phyloP scores from a whole-genome alignment of 2,888 invertebrate genomes.

The Ectobius pallidus region DNA sequence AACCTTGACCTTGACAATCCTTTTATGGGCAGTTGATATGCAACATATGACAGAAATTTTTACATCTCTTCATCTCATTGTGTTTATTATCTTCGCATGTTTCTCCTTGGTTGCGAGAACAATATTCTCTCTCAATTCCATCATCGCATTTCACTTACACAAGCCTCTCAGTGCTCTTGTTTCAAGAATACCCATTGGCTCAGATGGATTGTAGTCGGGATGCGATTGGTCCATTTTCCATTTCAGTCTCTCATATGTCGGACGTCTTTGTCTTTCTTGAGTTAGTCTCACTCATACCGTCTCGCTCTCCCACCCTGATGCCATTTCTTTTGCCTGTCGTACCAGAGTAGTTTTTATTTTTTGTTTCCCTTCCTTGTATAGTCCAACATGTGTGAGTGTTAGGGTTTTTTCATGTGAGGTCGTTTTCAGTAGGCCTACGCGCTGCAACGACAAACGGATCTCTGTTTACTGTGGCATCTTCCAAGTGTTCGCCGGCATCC shows the following conservation, averaged over 20 bases:
- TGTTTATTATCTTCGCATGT: too few relatives aligned
- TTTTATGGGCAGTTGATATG: too few relatives aligned
- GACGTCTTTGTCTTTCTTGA: neutral
- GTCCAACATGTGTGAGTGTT: constrained; percentile 19
- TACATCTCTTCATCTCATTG: too few relatives aligned
- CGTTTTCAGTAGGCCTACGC: neutral
- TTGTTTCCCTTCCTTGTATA: neutral
- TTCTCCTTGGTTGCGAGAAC: too few relatives aligned
- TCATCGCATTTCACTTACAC: constrained; percentile 3
- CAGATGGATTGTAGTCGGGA: constrained; percentile 7
- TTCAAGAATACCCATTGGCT: constrained; percentile 10
- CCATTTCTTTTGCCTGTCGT: constrained; percentile 11
- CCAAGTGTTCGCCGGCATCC: neutral
- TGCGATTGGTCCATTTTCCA: constrained; percentile 9
- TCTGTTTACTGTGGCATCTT: neutral
- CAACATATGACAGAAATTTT: too few relatives aligned
- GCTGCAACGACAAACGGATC: neutral
- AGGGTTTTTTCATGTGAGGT: neutral
- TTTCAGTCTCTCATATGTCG: neutral
- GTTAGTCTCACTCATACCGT: neutral
- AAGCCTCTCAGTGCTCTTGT: constrained; percentile 1
- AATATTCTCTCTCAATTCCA: too few relatives aligned
- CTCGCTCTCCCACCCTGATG: neutral
- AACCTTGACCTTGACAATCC: too few relatives aligned
- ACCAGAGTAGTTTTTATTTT: neutral